A percentile compares a stretch with the other conserved stretches of the same genome.
Conservation (phyloP, 2,888 invertebrate genomes). For the Scaptomyza polygonia region DNA sequence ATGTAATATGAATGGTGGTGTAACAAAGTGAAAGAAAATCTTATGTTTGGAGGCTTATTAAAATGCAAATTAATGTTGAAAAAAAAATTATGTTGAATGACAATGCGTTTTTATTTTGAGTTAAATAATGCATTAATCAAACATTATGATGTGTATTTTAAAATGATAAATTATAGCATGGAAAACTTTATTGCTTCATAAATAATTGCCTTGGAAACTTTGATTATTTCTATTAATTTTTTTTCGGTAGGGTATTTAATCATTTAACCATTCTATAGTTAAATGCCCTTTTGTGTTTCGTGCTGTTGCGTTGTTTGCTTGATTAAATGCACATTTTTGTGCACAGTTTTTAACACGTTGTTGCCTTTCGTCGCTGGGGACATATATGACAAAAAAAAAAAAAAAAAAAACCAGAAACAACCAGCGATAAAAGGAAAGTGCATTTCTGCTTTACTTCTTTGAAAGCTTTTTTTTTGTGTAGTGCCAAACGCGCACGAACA, state of each 20-base stretch:
- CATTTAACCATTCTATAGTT: not conserved
- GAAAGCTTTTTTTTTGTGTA: not conserved
- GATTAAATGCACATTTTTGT: constrained; percentile 73
- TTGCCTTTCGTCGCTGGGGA: constrained; percentile 17
- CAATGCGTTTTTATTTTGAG: too few relatives aligned
- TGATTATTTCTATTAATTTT: too few relatives aligned
- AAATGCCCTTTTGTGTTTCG: not conserved
- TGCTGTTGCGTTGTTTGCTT: constrained; percentile 26
- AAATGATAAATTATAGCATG: too few relatives aligned
- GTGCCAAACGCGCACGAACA: constrained; percentile 47
- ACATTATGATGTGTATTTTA: too few relatives aligned
- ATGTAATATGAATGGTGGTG: not conserved
- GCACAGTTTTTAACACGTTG: constrained; percentile 69
- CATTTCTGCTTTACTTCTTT: constrained; percentile 13
- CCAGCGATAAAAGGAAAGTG: constrained; percentile 14
- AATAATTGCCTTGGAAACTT: too few relatives aligned
- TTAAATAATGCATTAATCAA: too few relatives aligned
- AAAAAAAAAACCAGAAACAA: not conserved
- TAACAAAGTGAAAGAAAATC: too few relatives aligned
- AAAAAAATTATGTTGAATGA: too few relatives aligned
- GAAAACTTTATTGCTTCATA: not conserved
- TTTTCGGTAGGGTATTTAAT: constrained; percentile 5
- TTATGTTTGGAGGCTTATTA: too few relatives aligned
- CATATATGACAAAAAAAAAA: not conserved
- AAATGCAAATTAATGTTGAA: too few relatives aligned